Evolutionary conservation across 2,797 vertebrate species (phyloP), one percentile per base, ranked within the genome.

Genomic region (Siniperca scherzeri): DNA sequence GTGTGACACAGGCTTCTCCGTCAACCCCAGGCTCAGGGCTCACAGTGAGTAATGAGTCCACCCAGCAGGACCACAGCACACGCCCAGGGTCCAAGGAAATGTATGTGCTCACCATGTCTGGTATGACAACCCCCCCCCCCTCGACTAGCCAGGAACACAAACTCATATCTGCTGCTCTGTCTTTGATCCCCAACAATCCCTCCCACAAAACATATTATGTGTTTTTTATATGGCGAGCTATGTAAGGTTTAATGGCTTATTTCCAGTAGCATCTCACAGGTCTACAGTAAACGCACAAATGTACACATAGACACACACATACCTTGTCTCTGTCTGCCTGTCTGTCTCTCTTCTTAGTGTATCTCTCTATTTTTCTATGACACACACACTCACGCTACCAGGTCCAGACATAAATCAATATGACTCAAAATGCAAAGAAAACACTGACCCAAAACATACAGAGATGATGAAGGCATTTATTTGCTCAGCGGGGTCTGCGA

Each of bases 81-180:
- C 86, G 73, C 94, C 91, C 85, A 89, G 83, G 88, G 90, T 89
- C 89, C 76, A 79, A 92, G 90, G 92, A 93, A 93, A 92, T 93
- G 86, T 93, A 89, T 94, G 89, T 91, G 91, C 91, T 93, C 93
- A 91, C 90, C 89, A 88, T 90, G 93, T 95, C 93, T 95, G 94
- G 92, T 93, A 94, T 94, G 93, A 93, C 87, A 90, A 84, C 87
- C 91, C 91, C 85, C 82, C 86, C 30, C 30, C 30, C 30, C 86
- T 77, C 5, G 82, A 89, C 89, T 86, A 86, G 90, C 87, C 90
- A 88, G 91, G 91, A 94, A 92, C 91, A 88, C 68, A 92, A 92
- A 93, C 90, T 94, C 90, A 94, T 94, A 95, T 94, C 89, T 92
- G 81, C 88, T 86, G 76, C 81, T 91, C 80, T 78, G 75, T 83